Evolutionary conservation across 2,113 vertebrate genomes (phyloP).

Genomic region (Hippocampus zosterae): DNA sequence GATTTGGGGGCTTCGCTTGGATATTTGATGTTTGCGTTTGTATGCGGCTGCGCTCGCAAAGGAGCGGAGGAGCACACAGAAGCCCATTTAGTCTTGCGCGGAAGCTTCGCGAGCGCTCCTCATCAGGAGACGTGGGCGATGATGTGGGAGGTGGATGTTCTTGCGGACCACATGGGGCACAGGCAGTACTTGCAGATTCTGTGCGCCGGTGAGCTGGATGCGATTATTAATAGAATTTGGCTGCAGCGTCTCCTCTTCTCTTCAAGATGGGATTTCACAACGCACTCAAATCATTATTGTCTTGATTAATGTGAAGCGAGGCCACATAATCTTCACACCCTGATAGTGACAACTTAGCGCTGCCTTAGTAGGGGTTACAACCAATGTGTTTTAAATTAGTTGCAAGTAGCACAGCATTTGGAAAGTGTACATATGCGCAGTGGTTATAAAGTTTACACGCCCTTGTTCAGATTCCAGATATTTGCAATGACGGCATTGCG

Average conservation of each 20-base stretch:
- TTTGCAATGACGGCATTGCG: no score
- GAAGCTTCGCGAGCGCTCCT: conserved; percentile 47
- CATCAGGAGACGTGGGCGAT: conserved; percentile 51
- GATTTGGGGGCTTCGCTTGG: conserved; percentile 2
- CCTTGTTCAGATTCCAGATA: no score
- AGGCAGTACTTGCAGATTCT: conserved; percentile 57
- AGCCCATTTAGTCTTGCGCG: conserved; percentile 41
- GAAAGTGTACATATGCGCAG: not conserved
- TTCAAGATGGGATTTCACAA: conserved; percentile 23
- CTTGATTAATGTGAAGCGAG: conserved; percentile 1
- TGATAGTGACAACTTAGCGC: not conserved
- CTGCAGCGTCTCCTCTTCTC: conserved; percentile 24
- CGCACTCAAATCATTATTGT: conserved; percentile 5
- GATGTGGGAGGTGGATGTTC: conserved; percentile 67
- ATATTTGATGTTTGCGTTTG: conserved; percentile 24
- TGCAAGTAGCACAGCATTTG: not conserved
- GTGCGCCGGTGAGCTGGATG: conserved; percentile 46
- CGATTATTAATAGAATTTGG: conserved; percentile 63
- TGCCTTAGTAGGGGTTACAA: not conserved
- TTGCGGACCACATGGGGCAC: conserved; percentile 58
- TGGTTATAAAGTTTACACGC: no score
- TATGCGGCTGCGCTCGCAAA: conserved; percentile 7
- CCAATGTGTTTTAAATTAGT: not conserved
- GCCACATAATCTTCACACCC: not conserved
- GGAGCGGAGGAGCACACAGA: conserved; percentile 20